Evolutionary conservation across 2,888 invertebrate genomes (phyloP).

Genomic region (Liopterus haemorrhoidalis): DNA sequence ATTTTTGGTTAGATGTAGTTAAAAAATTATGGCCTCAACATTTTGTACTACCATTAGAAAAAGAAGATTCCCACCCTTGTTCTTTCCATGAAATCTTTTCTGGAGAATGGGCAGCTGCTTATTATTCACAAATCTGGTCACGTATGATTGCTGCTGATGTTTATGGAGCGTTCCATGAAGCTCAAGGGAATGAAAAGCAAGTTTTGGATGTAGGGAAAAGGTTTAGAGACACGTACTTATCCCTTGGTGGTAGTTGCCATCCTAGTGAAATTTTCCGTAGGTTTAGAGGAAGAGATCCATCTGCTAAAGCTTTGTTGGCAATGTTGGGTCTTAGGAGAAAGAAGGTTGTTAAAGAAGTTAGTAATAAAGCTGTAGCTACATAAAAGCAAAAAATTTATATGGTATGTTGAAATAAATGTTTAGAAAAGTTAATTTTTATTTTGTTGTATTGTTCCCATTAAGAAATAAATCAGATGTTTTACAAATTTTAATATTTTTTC

Average conservation of each 20-base stretch:
- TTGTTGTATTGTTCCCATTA: too few relatives aligned
- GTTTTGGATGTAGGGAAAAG: slow-evolving; percentile 58
- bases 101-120: slow-evolving; percentile 79
- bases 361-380: slow-evolving; percentile 4
- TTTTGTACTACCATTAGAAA: slow-evolving; percentile 67
- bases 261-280: slow-evolving; percentile 81
- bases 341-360: slow-evolving; percentile 17
- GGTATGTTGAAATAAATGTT: too few relatives aligned
- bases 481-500: too few relatives aligned
- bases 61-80: slow-evolving; percentile 77
- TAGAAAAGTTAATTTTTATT: too few relatives aligned
- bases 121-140: slow-evolving; percentile 82
- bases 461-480: too few relatives aligned
- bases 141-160: slow-evolving; percentile 86
- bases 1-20: slow-evolving; percentile 79
- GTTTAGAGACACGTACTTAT: slow-evolving; percentile 77
- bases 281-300: slow-evolving; percentile 89
- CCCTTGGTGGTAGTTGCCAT: slow-evolving; percentile 74
- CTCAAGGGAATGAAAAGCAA: slow-evolving; percentile 49
- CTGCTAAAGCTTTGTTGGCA: slow-evolving; percentile 70
- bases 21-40: slow-evolving; percentile 75
- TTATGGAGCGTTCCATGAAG: slow-evolving; percentile 77
- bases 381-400: too few relatives aligned
- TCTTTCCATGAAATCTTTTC: slow-evolving; percentile 78
- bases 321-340: slow-evolving; percentile 52